These are phyloP conservation scores for Calephelis virginiensis DNA, from an alignment of 1,140 invertebrate species.

Conservation along the genomic window DNA sequence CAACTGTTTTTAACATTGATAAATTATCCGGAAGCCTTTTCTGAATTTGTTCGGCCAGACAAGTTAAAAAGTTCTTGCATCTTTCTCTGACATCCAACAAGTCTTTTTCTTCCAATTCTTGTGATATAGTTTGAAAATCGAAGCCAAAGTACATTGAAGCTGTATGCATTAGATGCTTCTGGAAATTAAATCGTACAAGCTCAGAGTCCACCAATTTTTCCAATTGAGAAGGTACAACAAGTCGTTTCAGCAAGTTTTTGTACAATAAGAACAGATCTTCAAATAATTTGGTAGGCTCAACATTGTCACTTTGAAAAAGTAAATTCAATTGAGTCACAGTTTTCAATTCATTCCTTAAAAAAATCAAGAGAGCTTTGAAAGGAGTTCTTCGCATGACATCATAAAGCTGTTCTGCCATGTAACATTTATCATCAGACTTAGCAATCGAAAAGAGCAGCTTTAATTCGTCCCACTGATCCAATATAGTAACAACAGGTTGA, in stretches of 20 bases:
- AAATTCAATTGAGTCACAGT: conserved; percentile 34
- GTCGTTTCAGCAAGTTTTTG: conserved; percentile 39
- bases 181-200: conserved; percentile 7
- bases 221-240: conserved; percentile 45
- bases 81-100: conserved; percentile 24
- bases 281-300: conserved; percentile 27
- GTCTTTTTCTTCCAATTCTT: not conserved
- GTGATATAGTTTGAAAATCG: conserved; percentile 38
- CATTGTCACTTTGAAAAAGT: conserved; percentile 39
- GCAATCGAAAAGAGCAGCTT: conserved; percentile 39
- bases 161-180: conserved; percentile 39
- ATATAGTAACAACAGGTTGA: conserved; percentile 39
- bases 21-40: conserved; percentile 45
- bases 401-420: conserved; percentile 30
- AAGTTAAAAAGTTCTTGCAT: conserved; percentile 44
- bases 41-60: conserved; percentile 39
- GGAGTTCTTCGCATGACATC: conserved; percentile 34
- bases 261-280: conserved; percentile 39
- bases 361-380: conserved; percentile 35
- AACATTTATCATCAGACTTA: conserved; percentile 38
- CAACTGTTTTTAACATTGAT: conserved; percentile 37
- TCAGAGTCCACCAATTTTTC: conserved; percentile 44
- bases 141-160: conserved; percentile 40
- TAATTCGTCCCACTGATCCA: conserved; percentile 44
- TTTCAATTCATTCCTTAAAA: conserved; percentile 39